Base-by-base conservation (phyloP, 2,888 invertebrate genomes). In the Zygothrica quintamaculata region DNA sequence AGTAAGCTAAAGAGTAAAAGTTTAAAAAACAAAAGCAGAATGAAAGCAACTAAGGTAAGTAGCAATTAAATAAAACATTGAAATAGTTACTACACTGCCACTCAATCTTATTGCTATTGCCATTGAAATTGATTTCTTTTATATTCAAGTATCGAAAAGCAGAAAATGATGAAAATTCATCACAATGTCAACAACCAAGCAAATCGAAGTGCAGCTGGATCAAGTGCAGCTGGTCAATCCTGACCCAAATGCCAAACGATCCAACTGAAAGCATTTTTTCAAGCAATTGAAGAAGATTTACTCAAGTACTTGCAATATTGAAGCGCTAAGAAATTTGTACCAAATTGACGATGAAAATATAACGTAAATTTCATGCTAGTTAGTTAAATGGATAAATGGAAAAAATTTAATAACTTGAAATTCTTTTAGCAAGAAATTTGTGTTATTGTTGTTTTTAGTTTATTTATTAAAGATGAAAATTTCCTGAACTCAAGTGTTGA, bases 101-200 rank as follows among this genome's bases (percentile, higher is more conserved):
- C 43, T 48, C n/a, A 67, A 36, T 47, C 48, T 34, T 42, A 52
- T 50, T 29, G 52, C 6, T 8, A 39, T 36, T 33, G 11, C 3
- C 33, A 64, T 65, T 72, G 34, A 58, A 61, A 55, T 69, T 81
- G 64, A 82, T 65, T 76, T 70, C 50, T 59, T 60, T 36, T 46
- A 36, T 59, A 46, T 57, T 62, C 46, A 57, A 56, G 60, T 65
- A 70, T 74, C 48, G 39, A 29, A 8, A 25, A 13, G 36, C n/a
- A 29, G 39, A 60, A 43, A 36, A 47, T 25, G 33, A 55, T 60
- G 48, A 47, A 62, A 70, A 59, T 52, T 46, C 44, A 46, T 43
- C 52, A 62, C 51, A 65, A 64, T 58, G 64, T 61, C 71, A 64
- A 62, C 57, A 58, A 42, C 25, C 29, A 31, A 39, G 31, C 37